Conservation (phyloP, 2,113 vertebrate species). For the Hymenochirus boettgeri region DNA sequence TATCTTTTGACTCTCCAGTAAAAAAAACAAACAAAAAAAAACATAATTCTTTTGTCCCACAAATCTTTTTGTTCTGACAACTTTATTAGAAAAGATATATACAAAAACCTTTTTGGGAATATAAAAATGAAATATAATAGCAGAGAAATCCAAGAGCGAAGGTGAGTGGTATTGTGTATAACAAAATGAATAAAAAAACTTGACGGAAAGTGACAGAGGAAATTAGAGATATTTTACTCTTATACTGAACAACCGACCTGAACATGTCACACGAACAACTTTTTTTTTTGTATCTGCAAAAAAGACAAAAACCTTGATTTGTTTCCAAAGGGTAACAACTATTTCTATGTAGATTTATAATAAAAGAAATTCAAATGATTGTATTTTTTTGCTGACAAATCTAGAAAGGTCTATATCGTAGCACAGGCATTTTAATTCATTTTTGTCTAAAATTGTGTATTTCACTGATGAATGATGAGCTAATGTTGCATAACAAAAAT, state of each 20-base stretch:
- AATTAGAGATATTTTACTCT: conserved; percentile 4
- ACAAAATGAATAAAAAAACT: conserved; percentile 8
- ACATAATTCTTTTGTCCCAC: conserved; percentile 33
- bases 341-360: conserved; percentile 1
- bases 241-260: neutral
- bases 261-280: no score
- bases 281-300: no score
- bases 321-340: neutral
- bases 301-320: neutral
- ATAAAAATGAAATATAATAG: conserved; percentile 34
- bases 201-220: neutral
- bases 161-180: conserved; percentile 26
- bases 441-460: conserved; percentile 19
- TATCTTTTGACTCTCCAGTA: neutral
- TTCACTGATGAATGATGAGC: conserved; percentile 40
- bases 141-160: conserved; percentile 17
- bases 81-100: conserved; percentile 40
- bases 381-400: conserved; percentile 35
- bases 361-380: conserved; percentile 13
- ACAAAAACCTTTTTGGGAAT: conserved; percentile 34
- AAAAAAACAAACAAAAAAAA: no score
- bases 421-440: conserved; percentile 33
- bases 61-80: conserved; percentile 36
- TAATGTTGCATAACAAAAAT: conserved; percentile 38
- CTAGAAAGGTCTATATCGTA: conserved; percentile 15